Evolutionary conservation across 2,888 invertebrate species (phyloP), one percentile per base, ranked within the genome.

Genomic region (Lymantria dispar): DNA sequence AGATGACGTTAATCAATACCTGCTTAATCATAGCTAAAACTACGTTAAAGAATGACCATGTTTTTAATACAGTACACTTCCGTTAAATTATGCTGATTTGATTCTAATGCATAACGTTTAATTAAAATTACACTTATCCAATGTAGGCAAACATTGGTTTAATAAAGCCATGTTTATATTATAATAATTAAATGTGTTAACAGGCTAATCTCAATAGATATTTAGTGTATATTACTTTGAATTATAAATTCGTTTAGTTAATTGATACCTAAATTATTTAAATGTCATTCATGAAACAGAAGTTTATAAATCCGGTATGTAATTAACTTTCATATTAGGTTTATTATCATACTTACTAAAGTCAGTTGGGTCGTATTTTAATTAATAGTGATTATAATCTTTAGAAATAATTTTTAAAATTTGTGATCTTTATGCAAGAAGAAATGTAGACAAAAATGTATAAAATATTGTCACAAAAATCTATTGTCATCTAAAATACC

Each of bases 81-180:
- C 3, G 22, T 3, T 22, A 22, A 22, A 22, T 3, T 22, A 22
- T 3, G 5, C 22, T 22, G 22, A 22, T 22, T 22, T 22, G 22
- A 22, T 22, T 22, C 22, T 22, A 3, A 22, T 22, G 43, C 29
- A 30, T 30, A 37, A 8, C 8, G 12, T 45, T 55, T 53, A 53
- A 61, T 61, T 53, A 41, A 58, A 61, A 51, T 14, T n/a, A 47
- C 63, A 56, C 47, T 51, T 55, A 42, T 38, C 37, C 47, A 33
- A 45, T 49, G 53, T 50, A 44, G 43, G 30, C 46, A 50, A 51
- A 62, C 52, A 50, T 50, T 48, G 48, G 11, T 43, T 29, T 48
- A 52, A 53, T 62, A 54, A 54, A 57, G 57, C 41, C 30, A 11
- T 11, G 8, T 31, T 13, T 44, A 43, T 45, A 45, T 38, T 38